Percentiles rank a stretch among this genome's conserved stretches.
Conservation (phyloP, 2,113 vertebrate genomes). For the Lophochroa leadbeateri region DNA sequence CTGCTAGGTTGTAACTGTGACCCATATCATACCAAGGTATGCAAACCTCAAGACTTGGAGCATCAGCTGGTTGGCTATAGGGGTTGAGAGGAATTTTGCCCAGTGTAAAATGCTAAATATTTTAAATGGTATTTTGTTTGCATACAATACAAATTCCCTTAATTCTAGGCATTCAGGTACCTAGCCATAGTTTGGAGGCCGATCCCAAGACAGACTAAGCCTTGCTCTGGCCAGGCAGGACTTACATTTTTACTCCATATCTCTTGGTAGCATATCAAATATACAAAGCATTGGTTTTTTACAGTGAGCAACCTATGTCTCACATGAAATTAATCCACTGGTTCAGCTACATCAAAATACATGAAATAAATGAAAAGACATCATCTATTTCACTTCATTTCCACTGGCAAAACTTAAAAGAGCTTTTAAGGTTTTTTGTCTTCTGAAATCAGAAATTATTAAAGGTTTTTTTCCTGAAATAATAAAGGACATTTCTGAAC, state of each 20-base stretch:
- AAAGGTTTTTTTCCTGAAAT: not conserved
- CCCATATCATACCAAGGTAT: fast-evolving
- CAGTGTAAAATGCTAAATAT: not conserved
- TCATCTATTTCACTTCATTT: not conserved
- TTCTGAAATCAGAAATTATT: not conserved
- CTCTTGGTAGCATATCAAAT: not conserved
- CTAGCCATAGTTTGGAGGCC: not conserved
- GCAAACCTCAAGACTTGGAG: not conserved
- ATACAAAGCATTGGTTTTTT: not conserved
- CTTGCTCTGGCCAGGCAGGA: not conserved
- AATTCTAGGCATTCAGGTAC: not conserved
- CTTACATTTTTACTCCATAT: not conserved
- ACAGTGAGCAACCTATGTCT: not conserved
- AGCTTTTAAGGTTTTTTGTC: not conserved
- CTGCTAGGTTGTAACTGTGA: not conserved
- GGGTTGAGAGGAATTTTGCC: not conserved
- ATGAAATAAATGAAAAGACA: not conserved
- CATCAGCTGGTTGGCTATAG: not conserved
- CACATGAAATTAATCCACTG: not conserved
- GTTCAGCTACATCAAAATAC: not conserved
- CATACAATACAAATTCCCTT: not conserved
- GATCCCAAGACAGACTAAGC: not conserved
- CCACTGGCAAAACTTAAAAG: not conserved
- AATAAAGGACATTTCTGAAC: not conserved
- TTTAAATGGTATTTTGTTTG: not conserved